A percentile compares a stretch with the other conserved stretches of the same genome.
phyloP scores from a whole-genome alignment of 2,888 invertebrate genomes.

The Alentia gelatinosa region DNA sequence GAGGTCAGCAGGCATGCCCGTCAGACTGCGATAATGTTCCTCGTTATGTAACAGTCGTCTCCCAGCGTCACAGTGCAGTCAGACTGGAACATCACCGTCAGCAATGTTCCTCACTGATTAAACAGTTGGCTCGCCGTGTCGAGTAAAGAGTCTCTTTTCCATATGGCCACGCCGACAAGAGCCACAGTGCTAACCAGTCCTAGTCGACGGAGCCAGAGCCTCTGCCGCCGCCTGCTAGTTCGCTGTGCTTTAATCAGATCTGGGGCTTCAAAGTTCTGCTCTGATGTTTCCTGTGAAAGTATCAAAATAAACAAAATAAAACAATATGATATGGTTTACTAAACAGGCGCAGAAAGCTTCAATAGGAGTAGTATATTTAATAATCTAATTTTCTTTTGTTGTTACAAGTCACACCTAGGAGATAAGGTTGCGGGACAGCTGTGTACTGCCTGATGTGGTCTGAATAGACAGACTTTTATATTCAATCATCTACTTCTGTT shows the following conservation, averaged over 20 bases:
- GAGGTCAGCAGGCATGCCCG: no score
- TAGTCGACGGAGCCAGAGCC: neutral
- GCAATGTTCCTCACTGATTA: no score
- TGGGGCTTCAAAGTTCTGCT: neutral
- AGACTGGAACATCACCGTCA: no score
- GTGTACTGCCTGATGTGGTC: neutral
- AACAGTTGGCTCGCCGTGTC: no score
- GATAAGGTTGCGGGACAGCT: neutral
- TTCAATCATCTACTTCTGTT: neutral
- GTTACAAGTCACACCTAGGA: neutral
- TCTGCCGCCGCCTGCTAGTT: neutral
- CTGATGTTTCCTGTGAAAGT: neutral
- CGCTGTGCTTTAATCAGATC: neutral
- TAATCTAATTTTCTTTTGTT: neutral
- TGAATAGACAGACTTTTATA: neutral
- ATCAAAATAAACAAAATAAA: neutral
- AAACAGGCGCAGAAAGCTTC: neutral
- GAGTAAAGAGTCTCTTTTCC: conserved; percentile 18
- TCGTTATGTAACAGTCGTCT: no score
- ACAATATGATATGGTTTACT: neutral
- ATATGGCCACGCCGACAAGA: neutral
- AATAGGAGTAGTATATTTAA: neutral
- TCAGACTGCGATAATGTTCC: no score
- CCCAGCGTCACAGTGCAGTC: no score
- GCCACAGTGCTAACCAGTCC: neutral